A percentile compares a stretch with the other conserved stretches of the same genome.
phyloP scores from a whole-genome alignment of 2,113 vertebrate species.

The Apaloderma vittatum region DNA sequence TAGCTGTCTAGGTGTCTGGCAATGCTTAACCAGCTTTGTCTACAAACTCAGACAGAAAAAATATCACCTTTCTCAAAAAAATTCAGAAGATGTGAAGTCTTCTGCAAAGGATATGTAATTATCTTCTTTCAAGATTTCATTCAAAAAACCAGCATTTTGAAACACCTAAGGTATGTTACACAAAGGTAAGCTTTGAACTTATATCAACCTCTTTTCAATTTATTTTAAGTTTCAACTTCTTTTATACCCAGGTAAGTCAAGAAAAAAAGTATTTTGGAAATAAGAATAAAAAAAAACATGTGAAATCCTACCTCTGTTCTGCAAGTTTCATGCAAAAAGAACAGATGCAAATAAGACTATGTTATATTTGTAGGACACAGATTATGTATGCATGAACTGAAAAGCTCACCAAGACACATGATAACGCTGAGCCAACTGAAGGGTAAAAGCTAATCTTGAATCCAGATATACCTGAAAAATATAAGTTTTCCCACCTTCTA shows the following conservation, averaged over 20 bases:
- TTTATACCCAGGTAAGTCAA: not conserved
- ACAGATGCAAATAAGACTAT: not conserved
- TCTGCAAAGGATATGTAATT: not conserved
- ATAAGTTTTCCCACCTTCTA: not conserved
- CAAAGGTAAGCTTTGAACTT: not conserved
- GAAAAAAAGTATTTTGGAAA: not conserved
- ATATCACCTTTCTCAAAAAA: not conserved
- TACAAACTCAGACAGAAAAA: not conserved
- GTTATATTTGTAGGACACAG: not conserved
- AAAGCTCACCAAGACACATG: not conserved
- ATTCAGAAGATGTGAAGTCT: not conserved
- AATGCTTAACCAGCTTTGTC: not conserved
- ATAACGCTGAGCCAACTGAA: not conserved
- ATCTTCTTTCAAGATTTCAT: not conserved
- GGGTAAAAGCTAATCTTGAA: not conserved
- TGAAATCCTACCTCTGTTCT: not conserved
- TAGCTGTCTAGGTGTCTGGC: slow-evolving; percentile 11
- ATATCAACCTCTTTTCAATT: not conserved
- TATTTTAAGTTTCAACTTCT: not conserved
- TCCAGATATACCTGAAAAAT: not conserved
- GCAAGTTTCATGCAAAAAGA: not conserved
- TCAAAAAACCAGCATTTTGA: not conserved
- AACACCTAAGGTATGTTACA: not conserved
- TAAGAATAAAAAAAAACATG: not conserved
- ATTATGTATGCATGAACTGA: not conserved